Conservation (phyloP, 2,797 vertebrate species). For the Brachyalestes nurse region DNA sequence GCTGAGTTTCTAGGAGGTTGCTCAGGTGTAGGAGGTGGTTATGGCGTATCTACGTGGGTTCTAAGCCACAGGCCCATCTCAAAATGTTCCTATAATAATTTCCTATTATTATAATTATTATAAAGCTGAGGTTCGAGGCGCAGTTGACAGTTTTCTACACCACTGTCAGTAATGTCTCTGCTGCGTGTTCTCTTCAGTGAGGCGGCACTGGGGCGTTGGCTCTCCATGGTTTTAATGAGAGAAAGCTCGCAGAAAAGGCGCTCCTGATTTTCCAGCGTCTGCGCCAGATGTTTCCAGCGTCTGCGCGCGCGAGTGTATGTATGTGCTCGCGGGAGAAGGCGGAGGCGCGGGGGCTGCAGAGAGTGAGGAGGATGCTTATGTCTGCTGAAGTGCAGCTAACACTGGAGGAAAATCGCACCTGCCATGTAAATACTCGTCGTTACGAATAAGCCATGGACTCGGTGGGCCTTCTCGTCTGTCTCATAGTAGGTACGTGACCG, state of each 20-base stretch:
- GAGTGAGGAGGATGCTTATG: slow-evolving; percentile 74
- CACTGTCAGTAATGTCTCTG: background rate
- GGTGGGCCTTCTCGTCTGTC: slow-evolving; percentile 67
- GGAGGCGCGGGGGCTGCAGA: slow-evolving; percentile 73
- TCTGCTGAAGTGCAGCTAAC: slow-evolving; percentile 67
- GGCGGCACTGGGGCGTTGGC: slow-evolving; percentile 20
- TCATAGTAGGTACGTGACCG: slow-evolving; percentile 77
- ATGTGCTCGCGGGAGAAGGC: slow-evolving; percentile 64
- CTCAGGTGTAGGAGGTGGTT: too few relatives aligned
- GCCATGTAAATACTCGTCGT: slow-evolving; percentile 60
- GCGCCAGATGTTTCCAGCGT: slow-evolving; percentile 74
- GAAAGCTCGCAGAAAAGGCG: slow-evolving; percentile 14
- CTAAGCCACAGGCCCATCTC: too few relatives aligned
- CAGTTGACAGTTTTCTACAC: background rate
- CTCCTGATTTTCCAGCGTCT: slow-evolving; percentile 67
- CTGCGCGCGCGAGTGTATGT: slow-evolving; percentile 22
- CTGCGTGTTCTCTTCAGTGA: background rate
- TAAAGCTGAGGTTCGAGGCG: too few relatives aligned
- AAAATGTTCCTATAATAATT: too few relatives aligned
- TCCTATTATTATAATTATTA: too few relatives aligned
- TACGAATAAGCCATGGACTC: slow-evolving; percentile 69
- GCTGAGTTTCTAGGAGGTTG: too few relatives aligned
- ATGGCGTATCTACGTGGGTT: too few relatives aligned
- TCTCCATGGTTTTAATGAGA: slow-evolving; percentile 6
- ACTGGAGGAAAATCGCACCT: slow-evolving; percentile 51